Percentiles rank a stretch among this genome's conserved stretches.
Evolutionary conservation across 2,888 invertebrate species (phyloP).

Genomic region (Sinentomon sp.): DNA sequence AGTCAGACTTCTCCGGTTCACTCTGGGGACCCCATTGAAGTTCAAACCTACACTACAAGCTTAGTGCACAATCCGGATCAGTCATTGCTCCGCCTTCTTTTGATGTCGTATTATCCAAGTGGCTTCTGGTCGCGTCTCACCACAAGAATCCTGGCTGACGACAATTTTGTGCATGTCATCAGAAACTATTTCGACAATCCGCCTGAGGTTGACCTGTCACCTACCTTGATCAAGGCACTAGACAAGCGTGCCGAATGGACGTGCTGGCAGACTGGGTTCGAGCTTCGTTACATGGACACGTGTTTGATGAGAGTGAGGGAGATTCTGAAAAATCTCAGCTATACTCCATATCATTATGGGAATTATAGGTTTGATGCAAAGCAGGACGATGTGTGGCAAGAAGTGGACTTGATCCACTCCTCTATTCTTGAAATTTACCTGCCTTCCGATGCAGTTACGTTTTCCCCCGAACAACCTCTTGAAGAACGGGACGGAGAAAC

Average conservation of each 20-base stretch:
- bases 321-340: slow-evolving; percentile 30
- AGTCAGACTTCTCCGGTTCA: too few species aligned
- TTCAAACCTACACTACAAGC: too few species aligned
- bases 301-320: slow-evolving; percentile 58
- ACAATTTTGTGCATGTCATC: slow-evolving; percentile 48
- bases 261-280: slow-evolving; percentile 76
- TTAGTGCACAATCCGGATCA: neutral
- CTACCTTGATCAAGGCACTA: slow-evolving; percentile 27
- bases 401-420: slow-evolving; percentile 45
- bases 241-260: slow-evolving; percentile 62
- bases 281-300: slow-evolving; percentile 52
- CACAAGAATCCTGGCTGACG: slow-evolving; percentile 70
- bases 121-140: slow-evolving; percentile 93
- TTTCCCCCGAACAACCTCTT: too few species aligned
- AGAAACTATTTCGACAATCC: slow-evolving; percentile 40
- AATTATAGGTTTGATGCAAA: too few species aligned
- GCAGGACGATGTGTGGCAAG: too few species aligned
- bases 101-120: slow-evolving; percentile 90
- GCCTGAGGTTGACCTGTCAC: slow-evolving; percentile 12
- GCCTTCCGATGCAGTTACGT: too few species aligned
- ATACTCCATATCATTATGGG: slow-evolving; percentile 28
- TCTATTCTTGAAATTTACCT: slow-evolving; percentile 64
- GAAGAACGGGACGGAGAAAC: too few species aligned
- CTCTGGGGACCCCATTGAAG: too few species aligned
- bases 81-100: slow-evolving; percentile 41